phyloP scores from a whole-genome alignment of 2,888 invertebrate genomes.

The Euzophera pinguis region DNA sequence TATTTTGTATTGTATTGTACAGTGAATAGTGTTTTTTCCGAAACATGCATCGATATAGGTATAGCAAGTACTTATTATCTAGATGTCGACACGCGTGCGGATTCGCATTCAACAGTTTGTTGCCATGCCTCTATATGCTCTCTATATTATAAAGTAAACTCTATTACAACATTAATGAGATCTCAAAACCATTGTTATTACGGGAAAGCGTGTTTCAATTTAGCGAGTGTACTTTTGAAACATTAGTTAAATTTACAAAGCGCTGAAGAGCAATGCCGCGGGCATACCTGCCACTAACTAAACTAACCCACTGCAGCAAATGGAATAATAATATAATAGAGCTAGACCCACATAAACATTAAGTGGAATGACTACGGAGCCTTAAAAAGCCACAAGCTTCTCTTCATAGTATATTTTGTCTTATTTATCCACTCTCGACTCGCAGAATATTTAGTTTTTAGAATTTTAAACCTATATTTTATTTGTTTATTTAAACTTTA shows the following conservation, averaged over 20 bases:
- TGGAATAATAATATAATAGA: constrained; percentile 35
- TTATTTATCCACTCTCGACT: too few relatives aligned
- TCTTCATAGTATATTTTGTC: too few relatives aligned
- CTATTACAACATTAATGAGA: background rate
- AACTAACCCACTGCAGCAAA: constrained; percentile 39
- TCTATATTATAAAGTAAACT: background rate
- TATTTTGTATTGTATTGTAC: too few relatives aligned
- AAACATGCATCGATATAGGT: too few relatives aligned
- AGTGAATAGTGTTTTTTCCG: too few relatives aligned
- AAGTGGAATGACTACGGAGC: background rate
- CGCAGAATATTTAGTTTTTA: too few relatives aligned
- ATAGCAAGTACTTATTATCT: too few relatives aligned
- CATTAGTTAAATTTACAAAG: constrained; percentile 68
- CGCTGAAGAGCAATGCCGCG: constrained; percentile 55
- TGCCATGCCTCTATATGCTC: background rate
- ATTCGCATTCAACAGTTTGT: too few relatives aligned
- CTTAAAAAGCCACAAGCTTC: too few relatives aligned
- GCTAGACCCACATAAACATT: constrained; percentile 32
- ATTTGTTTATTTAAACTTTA: too few relatives aligned
- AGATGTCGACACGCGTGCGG: too few relatives aligned
- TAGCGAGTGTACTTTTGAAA: constrained; percentile 62
- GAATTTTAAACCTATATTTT: too few relatives aligned
- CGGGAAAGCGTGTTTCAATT: constrained; percentile 73
- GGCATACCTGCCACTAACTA: constrained; percentile 40
- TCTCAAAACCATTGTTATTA: constrained; percentile 30